Percentiles rank a stretch among this genome's conserved stretches.
Evolutionary conservation across 1,140 invertebrate species (phyloP).

Genomic region (Charaxes varanes): DNA sequence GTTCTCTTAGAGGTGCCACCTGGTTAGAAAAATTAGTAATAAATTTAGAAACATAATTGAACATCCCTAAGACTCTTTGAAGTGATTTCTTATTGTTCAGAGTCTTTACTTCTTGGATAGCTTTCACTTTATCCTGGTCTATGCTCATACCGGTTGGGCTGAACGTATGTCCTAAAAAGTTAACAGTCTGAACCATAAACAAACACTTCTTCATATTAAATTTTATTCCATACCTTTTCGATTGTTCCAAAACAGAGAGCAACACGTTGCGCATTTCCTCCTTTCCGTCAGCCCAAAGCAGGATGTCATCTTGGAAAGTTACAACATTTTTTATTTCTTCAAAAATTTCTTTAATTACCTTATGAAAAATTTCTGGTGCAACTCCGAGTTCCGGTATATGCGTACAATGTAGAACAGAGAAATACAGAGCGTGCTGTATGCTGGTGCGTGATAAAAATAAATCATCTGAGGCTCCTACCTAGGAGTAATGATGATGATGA

Average conservation of each 20-base stretch:
- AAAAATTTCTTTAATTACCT: no score
- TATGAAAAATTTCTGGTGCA: no score
- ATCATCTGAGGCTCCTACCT: no score
- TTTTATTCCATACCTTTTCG: slow-evolving; percentile 3
- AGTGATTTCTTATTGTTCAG: slow-evolving; percentile 5
- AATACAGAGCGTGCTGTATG: no score
- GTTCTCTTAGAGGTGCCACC: slow-evolving; percentile 11
- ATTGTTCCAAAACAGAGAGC: slow-evolving; percentile 10
- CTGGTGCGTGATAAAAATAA: no score
- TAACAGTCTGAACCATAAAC: slow-evolving; percentile 7
- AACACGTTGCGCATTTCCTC: slow-evolving; percentile 10
- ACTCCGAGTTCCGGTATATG: no score
- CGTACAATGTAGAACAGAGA: no score
- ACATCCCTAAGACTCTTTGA: slow-evolving; percentile 16
- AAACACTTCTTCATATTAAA: slow-evolving; percentile 10
- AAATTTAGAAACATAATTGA: slow-evolving; percentile 21
- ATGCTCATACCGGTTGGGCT: slow-evolving; percentile 6
- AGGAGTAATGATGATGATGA: no score
- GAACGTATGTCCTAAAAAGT: slow-evolving; percentile 10
- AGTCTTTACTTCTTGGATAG: slow-evolving; percentile 8
- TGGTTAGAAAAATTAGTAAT: slow-evolving; percentile 18
- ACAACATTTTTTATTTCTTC: no score
- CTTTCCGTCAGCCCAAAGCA: slow-evolving; percentile 3
- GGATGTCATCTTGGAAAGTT: no score
- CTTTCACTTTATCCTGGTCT: slow-evolving; percentile 9